Evolutionary conservation across 2,888 invertebrate species (phyloP).

Genomic region (Nemurella pictetii): DNA sequence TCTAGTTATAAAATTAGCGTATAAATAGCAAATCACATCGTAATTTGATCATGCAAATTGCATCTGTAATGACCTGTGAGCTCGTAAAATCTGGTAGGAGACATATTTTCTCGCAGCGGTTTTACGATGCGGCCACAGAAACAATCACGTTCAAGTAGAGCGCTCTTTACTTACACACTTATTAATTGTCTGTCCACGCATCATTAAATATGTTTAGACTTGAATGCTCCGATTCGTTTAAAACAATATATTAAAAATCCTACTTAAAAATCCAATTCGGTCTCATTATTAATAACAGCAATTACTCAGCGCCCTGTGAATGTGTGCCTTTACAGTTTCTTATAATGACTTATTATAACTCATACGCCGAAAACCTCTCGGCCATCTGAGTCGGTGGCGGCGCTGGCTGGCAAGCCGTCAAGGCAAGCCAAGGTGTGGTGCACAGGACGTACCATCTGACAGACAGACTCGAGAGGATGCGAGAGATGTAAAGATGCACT

Average conservation of each 20-base stretch:
- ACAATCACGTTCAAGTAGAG: background rate
- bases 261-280: background rate
- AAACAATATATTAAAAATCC: background rate
- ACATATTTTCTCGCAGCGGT: background rate
- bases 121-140: background rate
- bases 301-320: background rate
- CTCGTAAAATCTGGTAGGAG: background rate
- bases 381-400: background rate
- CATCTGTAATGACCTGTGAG: background rate
- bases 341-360: background rate
- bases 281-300: background rate
- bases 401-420: background rate
- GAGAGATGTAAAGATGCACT: background rate
- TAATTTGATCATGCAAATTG: background rate
- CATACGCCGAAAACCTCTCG: background rate
- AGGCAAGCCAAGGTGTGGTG: background rate
- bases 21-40: background rate
- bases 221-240: background rate
- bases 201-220: background rate
- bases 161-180: background rate
- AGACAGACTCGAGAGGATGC: background rate
- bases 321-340: background rate
- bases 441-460: background rate
- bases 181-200: background rate
- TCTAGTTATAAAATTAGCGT: background rate